Evolutionary conservation across 1,140 invertebrate genomes (phyloP).

Genomic region (Diorhabda carinulata): DNA sequence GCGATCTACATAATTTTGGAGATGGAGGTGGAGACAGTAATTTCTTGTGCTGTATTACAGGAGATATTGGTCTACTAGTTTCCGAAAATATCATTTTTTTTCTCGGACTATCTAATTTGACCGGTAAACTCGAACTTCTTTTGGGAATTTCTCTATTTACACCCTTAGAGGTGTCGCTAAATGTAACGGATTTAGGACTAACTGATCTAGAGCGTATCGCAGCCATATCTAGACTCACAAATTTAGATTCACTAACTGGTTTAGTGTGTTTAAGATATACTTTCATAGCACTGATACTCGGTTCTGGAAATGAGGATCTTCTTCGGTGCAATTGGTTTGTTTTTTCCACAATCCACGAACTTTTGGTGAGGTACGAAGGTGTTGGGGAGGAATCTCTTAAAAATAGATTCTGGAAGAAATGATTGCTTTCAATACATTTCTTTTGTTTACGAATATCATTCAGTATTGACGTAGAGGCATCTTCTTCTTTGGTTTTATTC

Average conservation of each 20-base stretch:
- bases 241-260: conserved; percentile 68
- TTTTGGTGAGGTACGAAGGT: conserved; percentile 45
- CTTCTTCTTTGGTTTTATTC: conserved; percentile 19
- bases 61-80: conserved; percentile 34
- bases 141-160: conserved; percentile 31
- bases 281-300: conserved; percentile 55
- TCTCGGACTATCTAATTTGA: conserved; percentile 37
- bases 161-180: conserved; percentile 41
- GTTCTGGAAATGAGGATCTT: conserved; percentile 50
- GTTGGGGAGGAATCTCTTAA: conserved; percentile 50
- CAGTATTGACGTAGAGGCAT: conserved; percentile 33
- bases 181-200: conserved; percentile 41
- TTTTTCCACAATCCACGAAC: conserved; percentile 58
- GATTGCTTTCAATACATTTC: conserved; percentile 56
- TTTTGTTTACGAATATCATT: conserved; percentile 55
- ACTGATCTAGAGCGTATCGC: conserved; percentile 38
- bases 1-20: conserved; percentile 58
- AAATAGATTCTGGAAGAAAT: conserved; percentile 69
- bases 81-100: conserved; percentile 32
- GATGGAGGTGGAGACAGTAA: conserved; percentile 34
- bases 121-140: conserved; percentile 45
- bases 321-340: conserved; percentile 59
- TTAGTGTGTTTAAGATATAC: conserved; percentile 64
- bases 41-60: conserved; percentile 34
- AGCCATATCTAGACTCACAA: conserved; percentile 60